Evolutionary conservation across 1,140 invertebrate genomes (phyloP), one percentile per base, ranked within the genome.

Genomic region (Diorhabda sublineata): DNA sequence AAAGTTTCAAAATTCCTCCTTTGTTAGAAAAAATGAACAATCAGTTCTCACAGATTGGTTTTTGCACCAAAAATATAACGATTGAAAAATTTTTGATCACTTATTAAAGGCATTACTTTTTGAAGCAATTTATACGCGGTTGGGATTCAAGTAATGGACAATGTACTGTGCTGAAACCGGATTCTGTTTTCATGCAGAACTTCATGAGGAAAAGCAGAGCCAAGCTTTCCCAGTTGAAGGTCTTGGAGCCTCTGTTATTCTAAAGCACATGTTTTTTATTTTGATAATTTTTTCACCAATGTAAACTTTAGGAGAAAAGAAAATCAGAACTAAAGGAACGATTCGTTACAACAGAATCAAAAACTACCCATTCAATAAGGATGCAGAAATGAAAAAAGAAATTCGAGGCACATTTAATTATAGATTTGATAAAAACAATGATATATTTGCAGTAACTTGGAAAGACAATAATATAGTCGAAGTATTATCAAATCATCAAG

Each of bases 401-500:
- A 9, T 47, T 2, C 70, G 44, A 60, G 70, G n/a, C 57, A 63
- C 2, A 64, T 61, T 66, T 41, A n/a, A 52, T 68, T 26, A 61
- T 52, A 11, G 9, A 68, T 69, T 61, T 61, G 65, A 59, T 11
- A 58, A 66, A 72, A 75, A 69, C 45, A 64, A 61, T 3, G 9
- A 52, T 52, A 52, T 5, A n/a, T 56, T 74, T 45, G 44, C 72
- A 7, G 47, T 74, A 5, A 67, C 64, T 44, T 61, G 65, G n/a
- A 74, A 73, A 69, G 47, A 52, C 47, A 52, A 52, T 52, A 52
- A 9, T 9, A 6, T 5, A 6, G 47, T 52, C 47, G 9, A 69
- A 52, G 68, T 47, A 71, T 73, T 58, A 74, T 74, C 71, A 74
- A 7, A 76, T 60, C 47, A 72, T 80, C 66, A 74, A 66, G 66